Evolutionary conservation across 2,888 invertebrate genomes (phyloP).

Genomic region (Hirtodrosophila alboralis): DNA sequence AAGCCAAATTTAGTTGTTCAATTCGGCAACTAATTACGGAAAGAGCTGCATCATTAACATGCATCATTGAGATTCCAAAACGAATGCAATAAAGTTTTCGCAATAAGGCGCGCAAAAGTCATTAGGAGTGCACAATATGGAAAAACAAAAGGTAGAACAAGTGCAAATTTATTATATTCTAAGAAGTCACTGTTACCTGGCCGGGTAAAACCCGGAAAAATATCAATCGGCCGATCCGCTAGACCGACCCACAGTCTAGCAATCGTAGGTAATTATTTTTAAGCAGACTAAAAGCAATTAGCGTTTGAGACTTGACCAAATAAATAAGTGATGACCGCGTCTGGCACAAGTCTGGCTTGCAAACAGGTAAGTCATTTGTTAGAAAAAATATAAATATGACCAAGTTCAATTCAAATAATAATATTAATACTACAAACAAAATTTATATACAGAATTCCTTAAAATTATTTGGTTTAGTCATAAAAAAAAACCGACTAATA

Average conservation of each 20-base stretch:
- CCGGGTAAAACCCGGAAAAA: constrained; percentile 57
- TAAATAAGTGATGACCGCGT: constrained; percentile 47
- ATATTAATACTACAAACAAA: too few relatives aligned
- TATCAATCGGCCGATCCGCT: constrained; percentile 50
- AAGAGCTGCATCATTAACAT: constrained; percentile 6
- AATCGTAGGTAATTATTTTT: constrained; percentile 66
- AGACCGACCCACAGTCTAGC: constrained; percentile 30
- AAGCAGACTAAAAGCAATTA: constrained; percentile 79
- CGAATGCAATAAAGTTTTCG: constrained; percentile 20
- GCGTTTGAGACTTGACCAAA: constrained; percentile 62
- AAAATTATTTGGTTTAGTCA: too few relatives aligned
- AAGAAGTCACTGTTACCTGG: constrained; percentile 60
- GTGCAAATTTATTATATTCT: constrained; percentile 49
- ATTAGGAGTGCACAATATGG: constrained; percentile 31
- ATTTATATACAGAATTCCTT: too few relatives aligned
- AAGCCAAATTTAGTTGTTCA: background rate
- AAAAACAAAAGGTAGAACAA: constrained; percentile 33
- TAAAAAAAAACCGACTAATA: too few relatives aligned
- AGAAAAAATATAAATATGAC: background rate
- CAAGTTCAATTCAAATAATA: too few relatives aligned
- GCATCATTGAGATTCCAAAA: constrained; percentile 1
- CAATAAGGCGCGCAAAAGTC: constrained; percentile 32
- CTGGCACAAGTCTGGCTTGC: constrained; percentile 18
- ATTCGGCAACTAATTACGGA: background rate
- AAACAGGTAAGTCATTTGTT: constrained; percentile 31